phyloP scores from a whole-genome alignment of 92 coral and sea anemone genomes.

The Parazoanthus atlanticus region DNA sequence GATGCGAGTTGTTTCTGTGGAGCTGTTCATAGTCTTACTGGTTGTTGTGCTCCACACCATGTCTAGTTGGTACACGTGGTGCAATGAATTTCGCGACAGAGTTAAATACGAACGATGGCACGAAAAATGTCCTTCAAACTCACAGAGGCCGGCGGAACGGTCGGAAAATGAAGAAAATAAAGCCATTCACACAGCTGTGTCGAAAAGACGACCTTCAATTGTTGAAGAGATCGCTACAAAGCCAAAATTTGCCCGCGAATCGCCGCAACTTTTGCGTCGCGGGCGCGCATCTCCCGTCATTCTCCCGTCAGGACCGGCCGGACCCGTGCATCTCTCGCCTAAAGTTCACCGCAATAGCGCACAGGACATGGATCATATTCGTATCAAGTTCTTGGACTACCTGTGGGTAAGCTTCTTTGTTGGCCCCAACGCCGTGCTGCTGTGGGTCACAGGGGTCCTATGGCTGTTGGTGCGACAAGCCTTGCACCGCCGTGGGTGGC shows the following conservation, averaged over 20 bases:
- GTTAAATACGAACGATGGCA: conserved; percentile 4
- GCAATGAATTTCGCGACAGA: not conserved
- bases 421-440: not conserved
- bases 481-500: conserved; percentile 9
- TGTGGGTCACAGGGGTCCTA: conserved; percentile 9
- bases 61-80: conserved; percentile 1
- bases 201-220: not conserved
- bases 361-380: conserved; percentile 9
- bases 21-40: not conserved
- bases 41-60: not conserved
- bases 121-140: conserved; percentile 17
- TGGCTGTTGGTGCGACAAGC: conserved; percentile 1
- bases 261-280: not conserved
- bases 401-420: conserved; percentile 16
- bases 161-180: not conserved
- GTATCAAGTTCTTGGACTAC: not conserved
- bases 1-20: not conserved
- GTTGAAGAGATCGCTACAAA: not conserved
- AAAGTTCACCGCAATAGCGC: not conserved
- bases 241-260: not conserved
- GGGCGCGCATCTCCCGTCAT: not conserved
- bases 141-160: conserved; percentile 2
- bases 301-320: not conserved
- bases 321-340: not conserved
- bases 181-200: not conserved